phyloP scores from a whole-genome alignment of 2,888 invertebrate species.

The Nomada ruficornis region DNA sequence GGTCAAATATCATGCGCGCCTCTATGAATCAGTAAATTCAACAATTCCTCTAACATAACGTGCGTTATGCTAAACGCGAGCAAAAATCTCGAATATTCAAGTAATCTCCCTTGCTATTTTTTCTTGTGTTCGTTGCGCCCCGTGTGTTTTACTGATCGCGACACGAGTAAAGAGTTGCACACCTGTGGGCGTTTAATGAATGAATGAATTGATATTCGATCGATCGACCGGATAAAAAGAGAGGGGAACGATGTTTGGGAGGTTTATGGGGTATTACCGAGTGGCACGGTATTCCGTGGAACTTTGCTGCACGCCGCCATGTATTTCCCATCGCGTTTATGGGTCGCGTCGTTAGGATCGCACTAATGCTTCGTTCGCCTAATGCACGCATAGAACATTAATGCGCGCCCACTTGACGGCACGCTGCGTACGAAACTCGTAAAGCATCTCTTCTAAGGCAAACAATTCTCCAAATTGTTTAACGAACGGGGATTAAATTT shows the following conservation, averaged over 20 bases:
- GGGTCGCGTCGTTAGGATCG: slow-evolving; percentile 25
- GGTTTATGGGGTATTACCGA: not conserved
- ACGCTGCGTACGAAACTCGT: not conserved
- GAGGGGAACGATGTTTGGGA: not conserved
- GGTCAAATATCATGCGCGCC: not conserved
- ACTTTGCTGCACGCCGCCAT: not conserved
- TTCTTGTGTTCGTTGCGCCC: not conserved
- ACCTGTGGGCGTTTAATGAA: not conserved
- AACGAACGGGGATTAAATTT: too few species aligned
- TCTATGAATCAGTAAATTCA: slow-evolving; percentile 33
- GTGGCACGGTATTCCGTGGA: not conserved
- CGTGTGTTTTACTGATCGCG: too few species aligned
- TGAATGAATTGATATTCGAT: not conserved
- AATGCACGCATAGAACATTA: slow-evolving; percentile 34
- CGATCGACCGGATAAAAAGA: not conserved
- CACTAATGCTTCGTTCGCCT: slow-evolving; percentile 31
- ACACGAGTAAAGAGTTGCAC: not conserved
- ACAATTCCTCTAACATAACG: slow-evolving; percentile 21
- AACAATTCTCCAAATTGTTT: not conserved
- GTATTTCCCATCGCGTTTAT: slow-evolving; percentile 25
- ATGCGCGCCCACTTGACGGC: not conserved
- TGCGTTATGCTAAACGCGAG: slow-evolving; percentile 26
- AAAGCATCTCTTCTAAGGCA: not conserved
- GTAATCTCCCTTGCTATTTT: not conserved
- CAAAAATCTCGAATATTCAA: not conserved